Evolutionary conservation across 92 coral and sea anemone genomes (phyloP).

Genomic region (Bergia sp.): DNA sequence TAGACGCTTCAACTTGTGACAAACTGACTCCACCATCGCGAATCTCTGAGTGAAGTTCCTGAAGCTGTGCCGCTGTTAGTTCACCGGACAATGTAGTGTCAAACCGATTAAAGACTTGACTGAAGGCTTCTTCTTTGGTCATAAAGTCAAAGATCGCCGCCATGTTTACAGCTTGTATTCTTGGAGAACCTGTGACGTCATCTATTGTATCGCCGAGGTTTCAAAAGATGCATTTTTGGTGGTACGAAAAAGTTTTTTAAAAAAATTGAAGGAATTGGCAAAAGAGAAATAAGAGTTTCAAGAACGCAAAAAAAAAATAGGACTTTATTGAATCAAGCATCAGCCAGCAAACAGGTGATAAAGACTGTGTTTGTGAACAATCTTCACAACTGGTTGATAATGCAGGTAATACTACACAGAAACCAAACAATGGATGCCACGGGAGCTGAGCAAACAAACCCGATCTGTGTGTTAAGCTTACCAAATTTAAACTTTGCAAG

Average conservation of each 20-base stretch:
- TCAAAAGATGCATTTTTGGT: too few relatives aligned
- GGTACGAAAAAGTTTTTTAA: too few relatives aligned
- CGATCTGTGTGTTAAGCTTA: too few relatives aligned
- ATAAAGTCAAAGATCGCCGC: conserved; percentile 82
- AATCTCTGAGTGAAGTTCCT: conserved; percentile 73
- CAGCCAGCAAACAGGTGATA: neutral
- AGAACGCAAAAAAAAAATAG: neutral
- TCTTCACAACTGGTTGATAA: neutral
- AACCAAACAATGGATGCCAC: neutral
- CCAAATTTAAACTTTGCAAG: too few relatives aligned
- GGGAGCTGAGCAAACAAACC: neutral
- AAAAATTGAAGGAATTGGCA: neutral
- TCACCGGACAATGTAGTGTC: conserved; percentile 85
- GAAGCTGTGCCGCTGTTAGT: conserved; percentile 85
- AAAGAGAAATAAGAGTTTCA: too few relatives aligned
- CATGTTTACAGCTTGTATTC: conserved; percentile 73
- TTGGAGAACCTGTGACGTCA: conserved; percentile 66
- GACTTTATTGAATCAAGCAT: neutral
- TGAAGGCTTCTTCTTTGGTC: conserved; percentile 81
- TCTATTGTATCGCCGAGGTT: neutral
- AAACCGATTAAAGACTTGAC: conserved; percentile 71
- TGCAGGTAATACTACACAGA: neutral
- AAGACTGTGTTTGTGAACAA: neutral
- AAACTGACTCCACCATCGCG: conserved; percentile 91
- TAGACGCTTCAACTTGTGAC: conserved; percentile 88